Conservation (phyloP, 2,113 vertebrate species). For the Hydrochoerus hydrochaeris region DNA sequence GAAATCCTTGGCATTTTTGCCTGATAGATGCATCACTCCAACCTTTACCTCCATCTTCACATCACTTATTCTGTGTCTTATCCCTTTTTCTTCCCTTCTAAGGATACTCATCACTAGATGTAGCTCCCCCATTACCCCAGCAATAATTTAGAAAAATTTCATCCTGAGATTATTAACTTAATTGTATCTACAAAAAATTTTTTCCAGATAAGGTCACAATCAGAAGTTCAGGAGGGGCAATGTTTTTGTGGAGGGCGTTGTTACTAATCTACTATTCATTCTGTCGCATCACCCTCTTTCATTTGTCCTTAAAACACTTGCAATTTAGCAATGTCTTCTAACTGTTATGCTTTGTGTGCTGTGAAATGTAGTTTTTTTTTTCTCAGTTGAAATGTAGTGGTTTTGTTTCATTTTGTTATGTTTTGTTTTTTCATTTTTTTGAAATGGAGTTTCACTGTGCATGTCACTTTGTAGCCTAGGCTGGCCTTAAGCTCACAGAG, state of each 20-base stretch:
- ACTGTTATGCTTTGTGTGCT: background rate
- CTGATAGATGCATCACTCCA: background rate
- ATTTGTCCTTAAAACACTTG: background rate
- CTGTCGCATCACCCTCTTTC: background rate
- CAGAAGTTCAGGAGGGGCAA: background rate
- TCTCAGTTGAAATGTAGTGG: background rate
- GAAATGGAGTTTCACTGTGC: background rate
- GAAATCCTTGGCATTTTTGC: background rate
- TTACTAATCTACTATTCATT: background rate
- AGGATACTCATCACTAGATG: background rate
- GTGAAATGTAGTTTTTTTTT: background rate
- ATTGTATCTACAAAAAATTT: background rate
- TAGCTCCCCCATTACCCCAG: too few relatives aligned
- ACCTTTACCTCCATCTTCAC: background rate
- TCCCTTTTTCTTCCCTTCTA: background rate
- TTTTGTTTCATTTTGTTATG: background rate
- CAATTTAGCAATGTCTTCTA: background rate
- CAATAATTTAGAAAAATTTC: background rate
- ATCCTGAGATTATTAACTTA: too few relatives aligned
- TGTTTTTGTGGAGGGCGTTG: background rate
- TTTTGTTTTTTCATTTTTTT: background rate
- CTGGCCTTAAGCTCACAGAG: background rate
- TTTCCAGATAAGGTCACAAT: background rate
- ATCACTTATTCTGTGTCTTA: background rate
- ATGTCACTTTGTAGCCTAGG: background rate